Evolutionary conservation across 2,113 vertebrate genomes (phyloP).

Genomic region (Urocolius indicus): DNA sequence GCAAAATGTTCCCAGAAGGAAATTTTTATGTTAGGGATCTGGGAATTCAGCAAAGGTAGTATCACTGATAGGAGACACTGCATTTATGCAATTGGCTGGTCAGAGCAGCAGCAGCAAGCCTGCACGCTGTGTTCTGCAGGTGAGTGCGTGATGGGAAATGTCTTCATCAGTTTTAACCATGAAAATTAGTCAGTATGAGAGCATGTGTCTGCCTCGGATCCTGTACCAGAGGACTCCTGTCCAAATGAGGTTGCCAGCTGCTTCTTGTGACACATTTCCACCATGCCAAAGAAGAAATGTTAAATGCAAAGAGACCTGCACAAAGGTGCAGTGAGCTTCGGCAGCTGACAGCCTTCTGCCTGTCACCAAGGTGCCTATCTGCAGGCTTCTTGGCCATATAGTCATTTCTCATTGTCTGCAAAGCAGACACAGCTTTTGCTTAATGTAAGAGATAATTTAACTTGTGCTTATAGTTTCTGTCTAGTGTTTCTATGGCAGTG

Average conservation of each 20-base stretch:
- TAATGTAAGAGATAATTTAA: neutral
- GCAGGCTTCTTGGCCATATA: neutral
- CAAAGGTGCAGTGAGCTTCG: fast-evolving
- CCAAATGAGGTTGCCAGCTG: neutral
- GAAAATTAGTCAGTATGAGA: neutral
- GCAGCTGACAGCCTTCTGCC: neutral
- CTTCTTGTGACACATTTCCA: neutral
- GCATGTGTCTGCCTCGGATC: neutral
- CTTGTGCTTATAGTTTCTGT: neutral
- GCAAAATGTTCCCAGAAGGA: neutral
- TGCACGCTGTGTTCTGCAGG: neutral
- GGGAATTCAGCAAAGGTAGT: neutral
- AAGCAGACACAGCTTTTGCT: neutral
- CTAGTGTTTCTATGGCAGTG: neutral
- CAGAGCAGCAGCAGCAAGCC: neutral
- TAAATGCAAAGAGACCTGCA: neutral
- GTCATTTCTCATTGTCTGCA: neutral
- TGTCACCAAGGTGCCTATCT: neutral
- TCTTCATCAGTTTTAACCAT: neutral
- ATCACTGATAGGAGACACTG: neutral
- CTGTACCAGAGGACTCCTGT: neutral
- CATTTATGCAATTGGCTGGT: neutral
- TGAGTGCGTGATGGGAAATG: neutral
- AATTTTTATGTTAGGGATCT: neutral
- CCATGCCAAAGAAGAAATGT: neutral